Conservation (phyloP, 2,888 invertebrate genomes). For the Stenodera caucasica region DNA sequence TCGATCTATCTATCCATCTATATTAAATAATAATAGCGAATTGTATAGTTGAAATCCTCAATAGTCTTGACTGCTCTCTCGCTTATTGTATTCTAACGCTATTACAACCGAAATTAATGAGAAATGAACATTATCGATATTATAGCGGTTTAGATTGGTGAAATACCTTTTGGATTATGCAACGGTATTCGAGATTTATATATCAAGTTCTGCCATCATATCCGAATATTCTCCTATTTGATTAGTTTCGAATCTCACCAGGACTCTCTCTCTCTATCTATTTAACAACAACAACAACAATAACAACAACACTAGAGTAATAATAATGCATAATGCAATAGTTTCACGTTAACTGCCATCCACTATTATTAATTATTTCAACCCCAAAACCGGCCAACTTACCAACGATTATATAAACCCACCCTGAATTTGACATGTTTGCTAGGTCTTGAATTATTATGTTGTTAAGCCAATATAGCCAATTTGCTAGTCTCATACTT, state of each 20-base stretch:
- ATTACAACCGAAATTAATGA: constrained; percentile 40
- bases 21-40: constrained; percentile 36
- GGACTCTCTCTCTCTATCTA: background rate
- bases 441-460: constrained; percentile 36
- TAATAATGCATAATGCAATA: constrained; percentile 38
- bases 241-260: background rate
- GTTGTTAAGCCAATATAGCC: constrained; percentile 38
- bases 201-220: background rate
- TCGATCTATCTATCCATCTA: constrained; percentile 22
- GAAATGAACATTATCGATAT: constrained; percentile 12
- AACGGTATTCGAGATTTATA: background rate
- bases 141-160: constrained; percentile 25
- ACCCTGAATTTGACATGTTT: constrained; percentile 38
- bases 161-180: constrained; percentile 21
- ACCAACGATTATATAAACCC: constrained; percentile 29
- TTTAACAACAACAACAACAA: constrained; percentile 5
- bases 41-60: constrained; percentile 37
- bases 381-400: constrained; percentile 31
- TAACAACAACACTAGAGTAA: background rate
- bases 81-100: constrained; percentile 12
- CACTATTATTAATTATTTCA: constrained; percentile 41
- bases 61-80: constrained; percentile 30
- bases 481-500: constrained; percentile 33
- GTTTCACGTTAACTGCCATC: constrained; percentile 36
- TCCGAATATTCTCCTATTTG: background rate